These are phyloP conservation scores for Cheilosia vernalis DNA, from an alignment of 2,888 invertebrate species.

Conservation along the genomic window DNA sequence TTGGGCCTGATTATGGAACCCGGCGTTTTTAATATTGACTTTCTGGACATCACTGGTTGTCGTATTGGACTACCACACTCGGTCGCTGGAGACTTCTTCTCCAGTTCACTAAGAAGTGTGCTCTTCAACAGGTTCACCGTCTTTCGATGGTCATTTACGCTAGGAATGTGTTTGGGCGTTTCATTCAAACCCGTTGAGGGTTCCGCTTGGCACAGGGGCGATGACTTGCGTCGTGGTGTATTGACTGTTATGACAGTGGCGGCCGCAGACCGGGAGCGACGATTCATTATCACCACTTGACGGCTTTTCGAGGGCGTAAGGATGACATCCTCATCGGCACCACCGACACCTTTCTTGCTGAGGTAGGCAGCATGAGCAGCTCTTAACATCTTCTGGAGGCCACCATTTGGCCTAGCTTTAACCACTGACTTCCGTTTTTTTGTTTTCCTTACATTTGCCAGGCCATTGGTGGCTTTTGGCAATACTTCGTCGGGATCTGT, in stretches of 20 bases:
- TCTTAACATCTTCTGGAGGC: conserved; percentile 78
- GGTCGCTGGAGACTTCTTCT: conserved; percentile 15
- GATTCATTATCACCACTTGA: conserved; percentile 71
- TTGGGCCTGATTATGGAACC: conserved; percentile 77
- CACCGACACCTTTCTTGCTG: conserved; percentile 71
- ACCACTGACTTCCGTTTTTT: conserved; percentile 66
- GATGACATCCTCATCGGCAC: conserved; percentile 43
- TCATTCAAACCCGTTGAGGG: conserved; percentile 1
- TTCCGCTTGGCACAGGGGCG: background rate
- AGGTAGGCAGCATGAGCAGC: conserved; percentile 77
- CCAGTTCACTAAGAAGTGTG: conserved; percentile 23
- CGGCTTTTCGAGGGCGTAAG: conserved; percentile 67
- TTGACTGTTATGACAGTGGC: conserved; percentile 75
- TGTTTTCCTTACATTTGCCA: conserved; percentile 68
- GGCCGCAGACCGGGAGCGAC: conserved; percentile 75
- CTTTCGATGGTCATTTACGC: conserved; percentile 26
- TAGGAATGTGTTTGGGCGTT: conserved; percentile 25
- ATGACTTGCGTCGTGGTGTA: conserved; percentile 42
- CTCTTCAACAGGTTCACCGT: conserved; percentile 58
- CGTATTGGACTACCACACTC: background rate
- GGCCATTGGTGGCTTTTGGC: conserved; percentile 28
- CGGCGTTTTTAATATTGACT: conserved; percentile 81
- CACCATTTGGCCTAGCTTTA: conserved; percentile 76
- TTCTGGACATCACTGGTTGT: conserved; percentile 40
- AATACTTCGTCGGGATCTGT: conserved; percentile 79